Conservation (phyloP, 2,888 invertebrate species). For the Chamaedrilus cognettii region DNA sequence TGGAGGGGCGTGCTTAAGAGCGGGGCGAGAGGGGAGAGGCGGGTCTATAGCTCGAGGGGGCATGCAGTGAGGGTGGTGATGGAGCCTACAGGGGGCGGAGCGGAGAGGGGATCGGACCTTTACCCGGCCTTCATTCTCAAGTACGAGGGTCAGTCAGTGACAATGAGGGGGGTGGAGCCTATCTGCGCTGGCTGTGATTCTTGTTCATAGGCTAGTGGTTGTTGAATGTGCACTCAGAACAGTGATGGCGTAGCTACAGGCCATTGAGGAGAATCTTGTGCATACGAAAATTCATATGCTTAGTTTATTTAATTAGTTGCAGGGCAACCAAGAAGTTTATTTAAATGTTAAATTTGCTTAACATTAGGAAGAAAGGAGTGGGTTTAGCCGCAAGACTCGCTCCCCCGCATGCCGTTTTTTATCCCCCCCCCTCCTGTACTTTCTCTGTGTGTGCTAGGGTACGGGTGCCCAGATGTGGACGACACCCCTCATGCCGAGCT, state of each 20-base stretch:
- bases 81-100: background rate
- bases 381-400: too few species aligned
- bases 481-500: constrained; percentile 17
- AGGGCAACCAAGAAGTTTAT: too few species aligned
- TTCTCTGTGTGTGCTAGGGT: constrained; percentile 3
- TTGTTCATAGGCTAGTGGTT: background rate
- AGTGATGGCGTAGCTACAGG: background rate
- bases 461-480: constrained; percentile 27
- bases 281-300: too few species aligned
- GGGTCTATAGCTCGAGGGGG: background rate
- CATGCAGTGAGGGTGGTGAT: background rate
- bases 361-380: too few species aligned
- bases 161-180: too few species aligned
- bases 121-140: constrained; percentile 1
- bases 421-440: too few species aligned
- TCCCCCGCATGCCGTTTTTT: too few species aligned
- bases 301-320: too few species aligned
- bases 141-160: background rate
- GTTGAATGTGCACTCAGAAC: background rate
- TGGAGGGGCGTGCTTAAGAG: too few species aligned
- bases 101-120: background rate
- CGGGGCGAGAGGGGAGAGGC: background rate
- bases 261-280: background rate
- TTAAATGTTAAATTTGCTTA: too few species aligned
- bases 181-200: too few species aligned